phyloP scores from a whole-genome alignment of 2,888 invertebrate genomes.

The Spilosoma lubricipeda region DNA sequence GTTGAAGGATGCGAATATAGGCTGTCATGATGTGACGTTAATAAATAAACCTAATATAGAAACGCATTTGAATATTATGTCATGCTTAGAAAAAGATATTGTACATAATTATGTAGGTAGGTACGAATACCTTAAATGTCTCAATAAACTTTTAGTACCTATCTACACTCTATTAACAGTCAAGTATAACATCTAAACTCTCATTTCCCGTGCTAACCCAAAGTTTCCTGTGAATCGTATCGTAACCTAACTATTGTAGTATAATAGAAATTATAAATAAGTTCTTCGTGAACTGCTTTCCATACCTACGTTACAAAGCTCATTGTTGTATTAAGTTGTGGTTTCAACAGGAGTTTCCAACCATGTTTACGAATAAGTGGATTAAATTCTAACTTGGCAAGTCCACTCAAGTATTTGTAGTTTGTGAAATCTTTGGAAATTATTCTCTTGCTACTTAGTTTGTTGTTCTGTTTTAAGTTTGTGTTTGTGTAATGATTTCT shows the following conservation, averaged over 20 bases:
- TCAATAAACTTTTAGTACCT: constrained; percentile 8
- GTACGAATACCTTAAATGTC: no score
- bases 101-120: no score
- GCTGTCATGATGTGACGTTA: no score
- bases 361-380: constrained; percentile 74
- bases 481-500: background rate
- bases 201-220: constrained; percentile 20
- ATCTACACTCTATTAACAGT: background rate
- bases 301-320: constrained; percentile 65
- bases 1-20: background rate
- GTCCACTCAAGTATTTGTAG: constrained; percentile 47
- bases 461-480: constrained; percentile 17
- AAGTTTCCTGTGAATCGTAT: constrained; percentile 26
- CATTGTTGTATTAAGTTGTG: constrained; percentile 73
- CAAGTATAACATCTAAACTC: constrained; percentile 18
- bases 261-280: constrained; percentile 50
- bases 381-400: constrained; percentile 70
- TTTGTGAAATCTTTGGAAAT: constrained; percentile 49
- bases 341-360: constrained; percentile 62
- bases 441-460: constrained; percentile 35
- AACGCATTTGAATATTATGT: no score
- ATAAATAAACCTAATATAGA: no score
- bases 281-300: constrained; percentile 36
- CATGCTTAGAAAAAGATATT: no score
- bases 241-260: constrained; percentile 24